phyloP scores from a whole-genome alignment of 2,113 vertebrate genomes.

The Symphodus melops region DNA sequence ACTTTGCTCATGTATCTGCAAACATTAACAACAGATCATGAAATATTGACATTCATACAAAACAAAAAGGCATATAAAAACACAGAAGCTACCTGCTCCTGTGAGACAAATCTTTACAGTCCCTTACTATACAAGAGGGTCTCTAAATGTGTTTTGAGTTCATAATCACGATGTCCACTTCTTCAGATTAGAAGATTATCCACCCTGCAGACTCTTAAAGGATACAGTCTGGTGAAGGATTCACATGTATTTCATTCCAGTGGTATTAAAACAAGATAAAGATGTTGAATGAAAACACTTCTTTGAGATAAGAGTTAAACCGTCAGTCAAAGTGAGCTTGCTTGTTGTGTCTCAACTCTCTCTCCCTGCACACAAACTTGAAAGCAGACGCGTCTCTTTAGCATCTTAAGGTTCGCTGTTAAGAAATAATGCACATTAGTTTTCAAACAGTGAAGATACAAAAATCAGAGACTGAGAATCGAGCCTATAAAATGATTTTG shows the following conservation, averaged over 20 bases:
- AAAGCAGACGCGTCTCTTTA: background rate
- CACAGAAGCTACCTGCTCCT: too few species aligned
- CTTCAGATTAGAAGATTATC: too few species aligned
- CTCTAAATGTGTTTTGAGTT: too few species aligned
- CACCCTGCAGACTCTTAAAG: too few species aligned
- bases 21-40: too few species aligned
- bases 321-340: constrained; percentile 1
- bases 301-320: background rate
- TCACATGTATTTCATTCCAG: background rate
- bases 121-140: too few species aligned
- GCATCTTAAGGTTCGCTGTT: background rate
- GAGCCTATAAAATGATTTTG: background rate
- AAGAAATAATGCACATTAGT: constrained; percentile 5
- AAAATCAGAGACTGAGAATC: background rate
- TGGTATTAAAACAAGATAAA: background rate
- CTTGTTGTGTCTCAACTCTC: constrained; percentile 33
- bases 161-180: too few species aligned
- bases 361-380: constrained; percentile 53
- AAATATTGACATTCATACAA: too few species aligned
- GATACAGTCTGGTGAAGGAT: too few species aligned
- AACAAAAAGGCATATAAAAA: too few species aligned
- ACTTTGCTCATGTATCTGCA: too few species aligned
- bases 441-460: background rate
- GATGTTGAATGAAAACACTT: background rate
- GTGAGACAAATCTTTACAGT: too few species aligned